Conservation (phyloP, 2,113 vertebrate species). For the Myiopsitta monachus region DNA sequence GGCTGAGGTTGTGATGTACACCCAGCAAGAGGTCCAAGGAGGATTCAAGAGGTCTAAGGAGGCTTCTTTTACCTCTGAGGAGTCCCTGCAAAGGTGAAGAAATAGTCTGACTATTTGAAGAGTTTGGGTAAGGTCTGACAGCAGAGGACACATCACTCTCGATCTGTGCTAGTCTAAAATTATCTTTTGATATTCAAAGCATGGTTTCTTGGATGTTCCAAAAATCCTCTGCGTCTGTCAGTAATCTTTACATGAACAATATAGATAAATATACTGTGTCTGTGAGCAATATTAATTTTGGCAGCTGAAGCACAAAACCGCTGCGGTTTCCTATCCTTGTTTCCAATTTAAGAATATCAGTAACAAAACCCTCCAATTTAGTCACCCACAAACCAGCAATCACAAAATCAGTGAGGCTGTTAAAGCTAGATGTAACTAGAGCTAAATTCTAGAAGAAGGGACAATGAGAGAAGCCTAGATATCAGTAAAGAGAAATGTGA, state of each 20-base stretch:
- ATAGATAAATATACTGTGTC: slow-evolving; percentile 11
- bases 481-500: not conserved
- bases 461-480: not conserved
- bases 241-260: slow-evolving; percentile 9
- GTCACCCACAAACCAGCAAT: slow-evolving; percentile 35
- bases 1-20: not conserved
- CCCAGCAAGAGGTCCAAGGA: not conserved
- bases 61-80: not conserved
- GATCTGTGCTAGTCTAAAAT: not conserved
- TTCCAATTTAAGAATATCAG: slow-evolving; percentile 38
- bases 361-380: slow-evolving; percentile 48
- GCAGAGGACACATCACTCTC: not conserved
- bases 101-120: not conserved
- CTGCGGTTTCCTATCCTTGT: slow-evolving; percentile 30
- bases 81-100: not conserved
- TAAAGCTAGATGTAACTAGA: not conserved
- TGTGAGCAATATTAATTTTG: slow-evolving; percentile 26
- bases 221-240: not conserved
- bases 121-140: not conserved
- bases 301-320: not conserved
- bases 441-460: not conserved
- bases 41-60: not conserved
- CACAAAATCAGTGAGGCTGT: not conserved
- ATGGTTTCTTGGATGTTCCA: not conserved
- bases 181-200: not conserved